Evolutionary conservation across 2,888 invertebrate species (phyloP).

Genomic region (Coleophora deauratella): DNA sequence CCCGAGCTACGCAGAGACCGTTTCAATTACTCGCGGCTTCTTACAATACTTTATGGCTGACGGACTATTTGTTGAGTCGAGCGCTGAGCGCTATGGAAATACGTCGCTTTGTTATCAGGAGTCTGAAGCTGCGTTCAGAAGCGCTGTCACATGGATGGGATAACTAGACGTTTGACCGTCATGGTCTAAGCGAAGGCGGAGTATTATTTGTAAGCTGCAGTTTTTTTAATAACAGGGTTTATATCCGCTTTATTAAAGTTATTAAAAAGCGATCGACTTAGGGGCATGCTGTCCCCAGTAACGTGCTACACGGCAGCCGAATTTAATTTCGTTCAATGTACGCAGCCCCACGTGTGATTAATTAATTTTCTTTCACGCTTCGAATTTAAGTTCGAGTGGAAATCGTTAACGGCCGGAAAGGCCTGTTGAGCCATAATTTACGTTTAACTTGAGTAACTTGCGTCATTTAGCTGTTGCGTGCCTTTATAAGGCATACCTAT

Average conservation of each 20-base stretch:
- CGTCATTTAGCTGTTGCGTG: slow-evolving; percentile 66
- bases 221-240: too few species aligned
- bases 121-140: too few species aligned
- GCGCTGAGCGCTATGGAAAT: slow-evolving; percentile 8
- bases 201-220: too few species aligned
- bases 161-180: too few species aligned
- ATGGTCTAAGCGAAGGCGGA: too few species aligned
- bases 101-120: too few species aligned
- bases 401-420: slow-evolving; percentile 66
- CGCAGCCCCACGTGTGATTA: slow-evolving; percentile 50
- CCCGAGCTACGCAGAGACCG: slow-evolving; percentile 40
- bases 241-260: too few species aligned
- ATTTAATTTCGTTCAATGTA: slow-evolving; percentile 1
- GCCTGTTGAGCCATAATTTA: slow-evolving; percentile 68
- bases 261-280: too few species aligned
- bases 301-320: slow-evolving; percentile 7
- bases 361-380: slow-evolving; percentile 68
- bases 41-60: slow-evolving; percentile 49
- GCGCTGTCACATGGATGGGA: too few species aligned
- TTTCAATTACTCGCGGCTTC: slow-evolving; percentile 54
- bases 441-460: slow-evolving; percentile 50
- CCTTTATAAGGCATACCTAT: slow-evolving; percentile 45
- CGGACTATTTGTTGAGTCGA: slow-evolving; percentile 27
- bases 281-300: background rate
- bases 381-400: slow-evolving; percentile 54